phyloP scores from a whole-genome alignment of 2,888 invertebrate species.

The Pollenia angustigena region DNA sequence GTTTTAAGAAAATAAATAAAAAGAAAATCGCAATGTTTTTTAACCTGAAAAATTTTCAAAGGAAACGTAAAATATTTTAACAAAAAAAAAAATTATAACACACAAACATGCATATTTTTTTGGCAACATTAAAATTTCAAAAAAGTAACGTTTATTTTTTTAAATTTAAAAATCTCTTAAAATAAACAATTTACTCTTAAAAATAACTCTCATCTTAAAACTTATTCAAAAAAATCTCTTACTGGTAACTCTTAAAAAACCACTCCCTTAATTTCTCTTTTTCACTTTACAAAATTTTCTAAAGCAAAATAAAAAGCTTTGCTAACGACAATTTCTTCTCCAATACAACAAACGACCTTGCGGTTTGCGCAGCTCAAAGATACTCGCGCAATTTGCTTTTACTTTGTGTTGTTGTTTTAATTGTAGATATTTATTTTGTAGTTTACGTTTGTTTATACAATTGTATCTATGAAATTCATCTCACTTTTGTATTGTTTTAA shows the following conservation, averaged over 20 bases:
- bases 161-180: conserved; percentile 18
- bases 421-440: conserved; percentile 22
- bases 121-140: background rate
- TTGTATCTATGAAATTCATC: conserved; percentile 41
- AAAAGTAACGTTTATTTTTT: conserved; percentile 17
- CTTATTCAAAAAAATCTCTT: conserved; percentile 7
- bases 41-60: conserved; percentile 5
- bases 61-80: background rate
- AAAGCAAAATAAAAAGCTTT: conserved; percentile 46
- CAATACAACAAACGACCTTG: conserved; percentile 83
- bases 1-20: background rate
- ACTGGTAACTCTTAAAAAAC: background rate
- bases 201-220: background rate
- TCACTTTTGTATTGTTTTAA: background rate
- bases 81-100: background rate
- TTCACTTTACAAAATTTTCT: background rate
- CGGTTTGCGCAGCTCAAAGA: conserved; percentile 43
- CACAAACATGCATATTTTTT: background rate
- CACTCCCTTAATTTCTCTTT: conserved; percentile 40
- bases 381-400: conserved; percentile 12
- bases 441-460: conserved; percentile 39
- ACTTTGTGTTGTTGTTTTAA: background rate
- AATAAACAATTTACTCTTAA: conserved; percentile 1
- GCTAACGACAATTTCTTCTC: conserved; percentile 74
- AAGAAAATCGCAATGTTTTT: conserved; percentile 7